Base-by-base conservation (phyloP, 2,888 invertebrate species). In the Alcis repandata region DNA sequence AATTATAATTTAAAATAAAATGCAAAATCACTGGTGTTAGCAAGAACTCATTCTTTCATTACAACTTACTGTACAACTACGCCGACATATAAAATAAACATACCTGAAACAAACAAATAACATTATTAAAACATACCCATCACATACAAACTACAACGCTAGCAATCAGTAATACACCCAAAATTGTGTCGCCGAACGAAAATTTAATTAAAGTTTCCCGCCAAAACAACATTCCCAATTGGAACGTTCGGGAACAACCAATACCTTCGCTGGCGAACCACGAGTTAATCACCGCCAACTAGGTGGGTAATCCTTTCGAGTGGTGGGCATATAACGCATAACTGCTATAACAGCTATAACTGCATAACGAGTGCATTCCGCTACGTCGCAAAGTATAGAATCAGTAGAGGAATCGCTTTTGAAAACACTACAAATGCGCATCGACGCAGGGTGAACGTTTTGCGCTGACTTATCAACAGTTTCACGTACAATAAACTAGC, bases 281-380 rank as follows among this genome's bases (percentile, higher is more conserved):
- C 88, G 85, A 80, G 89, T 88, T 90, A 90, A 90, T 90, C 90
- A 90, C 83, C 83, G 84, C 86, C 87, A 88, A 89, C 89, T 86
- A 88, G 86, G 86, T 83, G 84, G 86, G 89, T 91, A 91, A 91
- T 91, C 91, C 91, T 87, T 86, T 88, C 86, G 86, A 90, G 90
- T 88, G 86, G 84, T 85, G 88, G 86, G 88, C 88, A 89, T 88
- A 90, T 87, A 60, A 61, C 49, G 56, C 52, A 66, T 60, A 65
- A 54, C 48, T 63, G 32, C 48, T 59, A 59, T 52, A 65, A 49
- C 48, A 59, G 45, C 48, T 59, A 59, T 46, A 53, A 52, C 59
- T 56, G 54, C 48, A 65, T 65, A 91, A 89, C 88, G 84, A 87
- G 84, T 88, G 86, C 89, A 85, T 84, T 83, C 87, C 83, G 78